Evolutionary conservation across 2,797 vertebrate species (phyloP), one percentile per base, ranked within the genome.

Genomic region (Argya squamiceps): DNA sequence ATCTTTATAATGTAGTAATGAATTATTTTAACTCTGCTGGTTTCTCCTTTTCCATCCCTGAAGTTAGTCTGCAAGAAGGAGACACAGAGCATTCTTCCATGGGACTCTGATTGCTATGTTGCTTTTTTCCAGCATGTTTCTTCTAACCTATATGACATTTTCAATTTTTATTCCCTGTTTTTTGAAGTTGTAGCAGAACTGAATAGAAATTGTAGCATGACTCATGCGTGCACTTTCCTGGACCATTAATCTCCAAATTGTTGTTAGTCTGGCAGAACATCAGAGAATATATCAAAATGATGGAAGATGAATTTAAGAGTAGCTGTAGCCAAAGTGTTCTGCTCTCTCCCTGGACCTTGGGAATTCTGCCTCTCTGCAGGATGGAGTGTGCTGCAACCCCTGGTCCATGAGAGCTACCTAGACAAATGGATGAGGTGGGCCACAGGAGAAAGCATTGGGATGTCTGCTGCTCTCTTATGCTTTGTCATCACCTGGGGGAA

Each of bases 211-310:
- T 46, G 16, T 32, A 79, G 74, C 11, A 26, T 44, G 34, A 93
- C 59, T 90, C 10, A 9, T 78, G 27, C 36, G 12, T 75, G 29
- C 73, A 37, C 63, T 88, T 87, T 73, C 63, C 67, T 47, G 53
- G 70, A 47, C 47, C 36, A 59, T 18, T 65, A 49, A 76, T 86
- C 85, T 88, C 47, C 47, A 53, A 52, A 73, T 70, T 90, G 62
- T 29, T 90, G 32, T 76, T 78, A 84, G 50, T 75, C 62, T 95
- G 58, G 65, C 29, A 86, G 79, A 92, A 69, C 73, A 65, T 1
- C 1, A 90, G 34, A 92, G 56, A 88, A 81, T 60, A 34, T 26
- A 59, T 68, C 58, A 78, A 84, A 86, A 88, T 67, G 18, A 68
- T 3, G 3, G 24, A 83, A 88, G 64, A 52, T 52, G 0, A 77